Evolutionary conservation across 2,797 vertebrate genomes (phyloP), one percentile per base, ranked within the genome.

Genomic region (Notoglanidium macrostoma): DNA sequence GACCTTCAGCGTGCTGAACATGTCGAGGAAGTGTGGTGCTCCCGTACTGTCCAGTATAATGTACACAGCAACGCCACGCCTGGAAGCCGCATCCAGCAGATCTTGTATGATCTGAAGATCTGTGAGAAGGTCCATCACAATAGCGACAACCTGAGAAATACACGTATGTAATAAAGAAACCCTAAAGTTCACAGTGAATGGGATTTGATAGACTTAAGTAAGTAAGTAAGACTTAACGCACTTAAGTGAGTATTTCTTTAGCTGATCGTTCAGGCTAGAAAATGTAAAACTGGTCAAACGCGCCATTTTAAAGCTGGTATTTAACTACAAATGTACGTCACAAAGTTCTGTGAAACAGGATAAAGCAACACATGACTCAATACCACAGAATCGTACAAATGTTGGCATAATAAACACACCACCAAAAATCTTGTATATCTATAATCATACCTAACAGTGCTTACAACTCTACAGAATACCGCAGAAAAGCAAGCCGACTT

Each of bases 121-220:
- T 0, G 98, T 98, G 89, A 99, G 96, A 15, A 97, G 87, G 92
- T 99, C 98, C 98, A 99, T 99, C 89, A 98, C 97, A 72, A 99
- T 94, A 0, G 97, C 98, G 44, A 99, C 94, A 86, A 98, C 95
- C 98, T 99, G 94, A 68, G 46, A 67, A 35, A 63, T 26, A 70
- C 78, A 73, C 5, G 17, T 14, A 55, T 65, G 51, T 57, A 73
- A 21, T 74, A 19, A 57, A 59, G 6, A 84, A 44, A 84, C 4
- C 19, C 51, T 26, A 29, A 65, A 51, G 26, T 12, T 65, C 7
- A 82, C 44, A 67, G 12, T 61, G 1, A 26, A 44, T 61, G 11
- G 11, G 2, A 26, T 61, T 40, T 8, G 35, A 80, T 44, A 44
- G 59, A 46, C 15, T 19, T 11, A 35, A 78, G 17, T 23, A 59